Conservation (phyloP, 2,797 vertebrate species). For the Falco columbarius region DNA sequence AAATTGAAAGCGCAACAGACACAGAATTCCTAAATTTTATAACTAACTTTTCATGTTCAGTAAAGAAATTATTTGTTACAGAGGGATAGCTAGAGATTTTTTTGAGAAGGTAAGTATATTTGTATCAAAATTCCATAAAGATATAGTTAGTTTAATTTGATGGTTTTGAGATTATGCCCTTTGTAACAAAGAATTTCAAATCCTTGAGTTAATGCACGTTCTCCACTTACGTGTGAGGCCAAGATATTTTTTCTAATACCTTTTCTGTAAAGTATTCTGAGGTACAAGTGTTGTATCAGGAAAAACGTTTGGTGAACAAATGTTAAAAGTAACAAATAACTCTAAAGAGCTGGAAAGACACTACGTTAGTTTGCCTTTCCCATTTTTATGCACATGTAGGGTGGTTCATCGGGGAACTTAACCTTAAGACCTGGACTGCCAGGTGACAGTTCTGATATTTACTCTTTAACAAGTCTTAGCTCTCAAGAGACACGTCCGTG, state of each 20-base stretch:
- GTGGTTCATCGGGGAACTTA: background rate
- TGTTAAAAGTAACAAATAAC: constrained; percentile 37
- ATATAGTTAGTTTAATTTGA: background rate
- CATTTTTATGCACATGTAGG: background rate
- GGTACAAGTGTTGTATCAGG: background rate
- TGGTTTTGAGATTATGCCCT: background rate
- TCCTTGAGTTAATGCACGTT: background rate
- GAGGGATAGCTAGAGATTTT: background rate
- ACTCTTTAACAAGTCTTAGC: background rate
- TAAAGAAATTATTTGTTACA: background rate
- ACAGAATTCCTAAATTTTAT: background rate
- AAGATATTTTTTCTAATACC: background rate
- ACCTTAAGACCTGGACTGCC: background rate
- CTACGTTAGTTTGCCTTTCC: background rate
- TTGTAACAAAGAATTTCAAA: background rate
- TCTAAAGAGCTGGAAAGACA: background rate
- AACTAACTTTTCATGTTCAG: background rate
- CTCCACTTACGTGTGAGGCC: background rate
- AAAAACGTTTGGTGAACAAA: background rate
- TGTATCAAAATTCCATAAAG: background rate
- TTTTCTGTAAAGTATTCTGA: background rate
- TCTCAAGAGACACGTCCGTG: background rate
- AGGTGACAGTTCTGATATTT: background rate
- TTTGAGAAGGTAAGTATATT: background rate
- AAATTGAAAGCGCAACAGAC: background rate